phyloP scores from a whole-genome alignment of 1,140 invertebrate genomes.

The Drosophila watanabei region DNA sequence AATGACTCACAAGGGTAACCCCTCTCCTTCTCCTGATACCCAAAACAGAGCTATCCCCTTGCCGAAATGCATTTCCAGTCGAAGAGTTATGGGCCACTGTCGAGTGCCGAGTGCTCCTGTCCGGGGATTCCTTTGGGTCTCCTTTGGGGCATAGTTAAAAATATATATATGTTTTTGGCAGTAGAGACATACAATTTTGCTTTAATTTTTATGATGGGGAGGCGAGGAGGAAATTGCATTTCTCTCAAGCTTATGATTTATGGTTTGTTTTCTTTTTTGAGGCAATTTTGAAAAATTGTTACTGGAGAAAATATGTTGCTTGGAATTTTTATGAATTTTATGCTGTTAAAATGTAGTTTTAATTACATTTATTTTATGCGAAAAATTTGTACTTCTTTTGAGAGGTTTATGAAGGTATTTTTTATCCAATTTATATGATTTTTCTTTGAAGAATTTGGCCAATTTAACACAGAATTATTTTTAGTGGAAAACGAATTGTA shows the following conservation, averaged over 20 bases:
- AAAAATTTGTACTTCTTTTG: neutral
- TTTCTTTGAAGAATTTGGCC: too few species aligned
- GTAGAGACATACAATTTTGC: conserved; percentile 1
- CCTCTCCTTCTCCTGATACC: neutral
- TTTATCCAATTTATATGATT: too few species aligned
- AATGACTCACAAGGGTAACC: conserved; percentile 57
- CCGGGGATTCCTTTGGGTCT: conserved; percentile 2
- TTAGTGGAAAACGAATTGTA: too few species aligned
- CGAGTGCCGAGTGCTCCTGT: conserved; percentile 20
- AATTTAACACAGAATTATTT: too few species aligned
- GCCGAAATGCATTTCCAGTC: conserved; percentile 26
- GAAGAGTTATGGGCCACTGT: conserved; percentile 38
- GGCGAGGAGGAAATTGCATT: conserved; percentile 12
- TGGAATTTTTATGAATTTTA: neutral
- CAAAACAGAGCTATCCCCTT: neutral
- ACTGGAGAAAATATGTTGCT: conserved; percentile 7
- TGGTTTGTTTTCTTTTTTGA: conserved; percentile 11
- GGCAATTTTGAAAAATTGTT: conserved; percentile 9
- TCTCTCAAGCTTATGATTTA: conserved; percentile 30
- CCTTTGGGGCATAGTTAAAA: conserved; percentile 26
- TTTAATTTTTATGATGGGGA: conserved; percentile 10
- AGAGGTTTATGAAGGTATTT: neutral
- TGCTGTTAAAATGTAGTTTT: neutral
- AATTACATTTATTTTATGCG: neutral
- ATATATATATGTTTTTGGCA: conserved; percentile 13